These are phyloP conservation scores for Scalopus aquaticus DNA, from an alignment of 2,113 vertebrate species.

Conservation along the genomic window DNA sequence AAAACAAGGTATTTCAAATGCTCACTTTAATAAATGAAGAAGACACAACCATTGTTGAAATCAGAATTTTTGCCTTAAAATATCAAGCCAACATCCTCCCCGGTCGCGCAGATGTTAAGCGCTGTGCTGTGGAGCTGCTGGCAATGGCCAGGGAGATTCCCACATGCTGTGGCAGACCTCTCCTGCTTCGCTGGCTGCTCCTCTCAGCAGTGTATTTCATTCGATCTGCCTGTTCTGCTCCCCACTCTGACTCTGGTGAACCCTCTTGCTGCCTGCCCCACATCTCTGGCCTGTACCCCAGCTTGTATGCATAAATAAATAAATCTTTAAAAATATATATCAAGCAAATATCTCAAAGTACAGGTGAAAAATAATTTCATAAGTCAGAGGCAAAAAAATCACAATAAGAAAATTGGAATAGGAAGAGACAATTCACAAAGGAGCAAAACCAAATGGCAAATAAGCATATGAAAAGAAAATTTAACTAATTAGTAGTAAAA, in stretches of 20 bases:
- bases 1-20: constrained; percentile 1
- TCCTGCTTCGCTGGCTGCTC: too few species aligned
- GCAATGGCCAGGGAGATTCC: too few species aligned
- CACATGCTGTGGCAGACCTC: too few species aligned
- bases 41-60: neutral
- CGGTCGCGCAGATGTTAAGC: too few species aligned
- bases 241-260: too few species aligned
- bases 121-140: too few species aligned
- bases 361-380: neutral
- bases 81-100: neutral
- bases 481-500: constrained; percentile 31
- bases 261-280: too few species aligned
- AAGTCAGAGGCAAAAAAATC: neutral
- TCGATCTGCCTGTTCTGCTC: too few species aligned
- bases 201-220: too few species aligned
- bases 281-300: too few species aligned
- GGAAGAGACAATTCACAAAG: neutral
- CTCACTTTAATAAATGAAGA: constrained; percentile 23
- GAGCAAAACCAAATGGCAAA: neutral
- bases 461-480: constrained; percentile 12
- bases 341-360: neutral
- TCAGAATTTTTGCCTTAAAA: neutral
- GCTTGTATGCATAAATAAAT: too few species aligned
- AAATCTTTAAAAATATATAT: too few species aligned
- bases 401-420: neutral